These are phyloP conservation scores for Platycheirus rosarum DNA, from an alignment of 2,888 invertebrate genomes.

Conservation along the genomic window DNA sequence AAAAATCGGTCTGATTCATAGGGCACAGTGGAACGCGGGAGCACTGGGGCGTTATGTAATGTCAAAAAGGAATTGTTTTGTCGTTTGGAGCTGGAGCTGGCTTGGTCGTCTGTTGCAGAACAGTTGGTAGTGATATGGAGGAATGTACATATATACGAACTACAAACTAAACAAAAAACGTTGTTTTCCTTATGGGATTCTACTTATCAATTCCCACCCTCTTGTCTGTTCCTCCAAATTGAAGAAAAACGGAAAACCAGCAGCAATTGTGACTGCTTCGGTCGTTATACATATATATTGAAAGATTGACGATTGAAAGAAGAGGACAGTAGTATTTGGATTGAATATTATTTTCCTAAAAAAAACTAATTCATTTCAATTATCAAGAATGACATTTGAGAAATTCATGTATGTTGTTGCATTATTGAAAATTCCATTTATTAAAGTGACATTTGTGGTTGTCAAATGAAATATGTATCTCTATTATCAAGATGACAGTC, in stretches of 20 bases:
- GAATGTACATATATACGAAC: slow-evolving; percentile 39
- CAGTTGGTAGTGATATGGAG: slow-evolving; percentile 53
- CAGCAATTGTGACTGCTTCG: slow-evolving; percentile 39
- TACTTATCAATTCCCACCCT: background rate
- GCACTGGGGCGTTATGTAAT: slow-evolving; percentile 34
- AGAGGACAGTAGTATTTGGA: background rate
- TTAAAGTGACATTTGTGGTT: too few species aligned
- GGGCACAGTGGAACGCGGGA: background rate
- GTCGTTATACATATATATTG: slow-evolving; percentile 37
- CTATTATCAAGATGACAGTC: too few species aligned
- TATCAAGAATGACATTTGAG: too few species aligned
- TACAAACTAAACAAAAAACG: slow-evolving; percentile 69
- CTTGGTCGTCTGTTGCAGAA: slow-evolving; percentile 29
- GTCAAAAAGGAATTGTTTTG: slow-evolving; percentile 40
- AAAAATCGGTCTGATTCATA: slow-evolving; percentile 30
- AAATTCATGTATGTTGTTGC: too few species aligned
- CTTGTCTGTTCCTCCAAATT: background rate
- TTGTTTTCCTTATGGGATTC: slow-evolving; percentile 53
- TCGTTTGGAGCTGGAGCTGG: slow-evolving; percentile 1
- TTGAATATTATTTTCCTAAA: too few species aligned
- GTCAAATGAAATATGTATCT: too few species aligned
- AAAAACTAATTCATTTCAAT: too few species aligned
- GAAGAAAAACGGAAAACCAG: slow-evolving; percentile 27
- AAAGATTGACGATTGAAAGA: slow-evolving; percentile 1
- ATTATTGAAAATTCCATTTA: too few species aligned